A percentile compares a stretch with the other conserved stretches of the same genome.
Conservation (phyloP, 2,113 vertebrate genomes). For the Rousettus leschenaultii region DNA sequence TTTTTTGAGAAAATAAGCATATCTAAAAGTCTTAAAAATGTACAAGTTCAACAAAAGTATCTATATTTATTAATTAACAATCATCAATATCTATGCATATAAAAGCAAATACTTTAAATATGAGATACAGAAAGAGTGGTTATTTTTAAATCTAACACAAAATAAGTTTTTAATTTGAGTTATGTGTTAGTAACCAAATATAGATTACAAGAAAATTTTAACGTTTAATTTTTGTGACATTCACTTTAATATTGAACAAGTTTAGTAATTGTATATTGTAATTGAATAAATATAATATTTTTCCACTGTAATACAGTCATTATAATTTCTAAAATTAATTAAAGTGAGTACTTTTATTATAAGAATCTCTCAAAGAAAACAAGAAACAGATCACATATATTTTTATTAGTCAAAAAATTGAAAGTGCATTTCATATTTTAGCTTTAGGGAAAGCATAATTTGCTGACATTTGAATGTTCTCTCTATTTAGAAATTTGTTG, state of each 20-base stretch:
- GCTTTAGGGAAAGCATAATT: conserved; percentile 32
- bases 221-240: not conserved
- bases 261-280: not conserved
- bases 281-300: not conserved
- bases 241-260: not conserved
- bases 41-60: not conserved
- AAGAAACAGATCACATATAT: not conserved
- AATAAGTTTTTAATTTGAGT: not conserved
- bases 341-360: not conserved
- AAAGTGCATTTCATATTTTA: not conserved
- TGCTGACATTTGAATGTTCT: conserved; percentile 39
- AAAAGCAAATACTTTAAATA: not conserved
- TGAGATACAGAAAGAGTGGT: not conserved
- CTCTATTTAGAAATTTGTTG: conserved; percentile 25
- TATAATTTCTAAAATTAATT: not conserved
- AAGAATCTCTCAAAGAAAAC: not conserved
- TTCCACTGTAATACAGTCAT: not conserved
- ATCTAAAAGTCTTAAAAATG: not conserved
- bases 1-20: not conserved
- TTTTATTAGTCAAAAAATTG: conserved; percentile 10
- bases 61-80: not conserved
- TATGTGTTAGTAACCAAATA: not conserved
- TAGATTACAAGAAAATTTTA: not conserved
- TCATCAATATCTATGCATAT: not conserved
- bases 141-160: not conserved